Evolutionary conservation across 2,888 invertebrate species (phyloP).

Genomic region (Eueremaeus valkanovi): DNA sequence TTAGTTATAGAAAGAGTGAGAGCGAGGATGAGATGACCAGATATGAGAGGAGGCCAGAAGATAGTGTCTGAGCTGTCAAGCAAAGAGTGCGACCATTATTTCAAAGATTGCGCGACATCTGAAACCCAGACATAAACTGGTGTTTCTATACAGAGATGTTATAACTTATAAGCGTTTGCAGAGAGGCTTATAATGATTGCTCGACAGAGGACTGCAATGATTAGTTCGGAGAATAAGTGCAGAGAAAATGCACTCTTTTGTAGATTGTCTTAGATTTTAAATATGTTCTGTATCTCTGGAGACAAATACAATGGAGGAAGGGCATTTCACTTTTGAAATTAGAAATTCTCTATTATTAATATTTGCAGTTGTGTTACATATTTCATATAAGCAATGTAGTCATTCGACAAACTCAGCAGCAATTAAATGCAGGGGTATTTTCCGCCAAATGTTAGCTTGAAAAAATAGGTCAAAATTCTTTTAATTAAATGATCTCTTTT

Average conservation of each 20-base stretch:
- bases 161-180: background rate
- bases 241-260: background rate
- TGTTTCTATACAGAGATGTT: no score
- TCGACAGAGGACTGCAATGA: background rate
- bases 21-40: slow-evolving; percentile 9
- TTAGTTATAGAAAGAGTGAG: slow-evolving; percentile 1
- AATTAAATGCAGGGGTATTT: no score
- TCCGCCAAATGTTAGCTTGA: no score
- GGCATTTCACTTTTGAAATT: no score
- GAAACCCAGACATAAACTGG: background rate
- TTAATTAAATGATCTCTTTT: no score
- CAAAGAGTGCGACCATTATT: slow-evolving; percentile 30
- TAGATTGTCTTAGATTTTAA: background rate
- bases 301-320: no score
- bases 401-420: no score
- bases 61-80: slow-evolving; percentile 26
- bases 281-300: no score
- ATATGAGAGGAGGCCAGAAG: background rate
- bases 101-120: slow-evolving; percentile 9
- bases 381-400: no score
- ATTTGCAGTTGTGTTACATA: no score
- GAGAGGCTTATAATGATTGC: slow-evolving; percentile 16
- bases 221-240: background rate
- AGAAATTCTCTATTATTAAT: no score
- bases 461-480: no score